Evolutionary conservation across 2,113 vertebrate species (phyloP).

Genomic region (Esox niger): DNA sequence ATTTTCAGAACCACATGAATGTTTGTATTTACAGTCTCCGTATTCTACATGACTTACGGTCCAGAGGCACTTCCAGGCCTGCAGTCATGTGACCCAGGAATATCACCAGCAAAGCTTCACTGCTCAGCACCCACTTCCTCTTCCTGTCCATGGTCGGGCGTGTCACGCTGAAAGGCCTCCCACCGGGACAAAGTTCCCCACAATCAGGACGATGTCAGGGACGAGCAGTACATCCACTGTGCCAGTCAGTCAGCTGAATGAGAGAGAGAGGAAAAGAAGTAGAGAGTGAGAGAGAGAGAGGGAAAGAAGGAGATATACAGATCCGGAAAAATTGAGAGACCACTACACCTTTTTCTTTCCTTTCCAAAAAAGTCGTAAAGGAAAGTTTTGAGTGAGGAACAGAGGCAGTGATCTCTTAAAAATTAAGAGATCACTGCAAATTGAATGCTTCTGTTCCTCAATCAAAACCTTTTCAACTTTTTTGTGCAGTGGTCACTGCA

Average conservation of each 20-base stretch:
- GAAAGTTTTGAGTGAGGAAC: no score
- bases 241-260: slow-evolving; percentile 14
- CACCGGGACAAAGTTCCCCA: slow-evolving; percentile 29
- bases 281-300: neutral
- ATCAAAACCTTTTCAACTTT: no score
- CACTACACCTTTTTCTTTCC: no score
- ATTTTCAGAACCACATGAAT: neutral
- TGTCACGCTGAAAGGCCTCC: slow-evolving; percentile 22
- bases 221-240: slow-evolving; percentile 35
- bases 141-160: slow-evolving; percentile 72
- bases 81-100: slow-evolving; percentile 81
- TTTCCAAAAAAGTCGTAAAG: no score
- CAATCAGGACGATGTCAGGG: slow-evolving; percentile 16
- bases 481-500: no score
- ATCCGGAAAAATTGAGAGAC: neutral
- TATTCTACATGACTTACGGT: slow-evolving; percentile 81
- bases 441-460: no score
- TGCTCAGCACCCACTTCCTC: slow-evolving; percentile 62
- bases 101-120: slow-evolving; percentile 72
- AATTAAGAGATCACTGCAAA: no score
- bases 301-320: neutral
- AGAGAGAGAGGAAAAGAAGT: neutral
- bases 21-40: neutral
- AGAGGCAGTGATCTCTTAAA: no score
- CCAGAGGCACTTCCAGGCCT: slow-evolving; percentile 93